These are phyloP conservation scores for Phataginus tetradactyla DNA, from an alignment of 2,797 vertebrate genomes.

Conservation along the genomic window DNA sequence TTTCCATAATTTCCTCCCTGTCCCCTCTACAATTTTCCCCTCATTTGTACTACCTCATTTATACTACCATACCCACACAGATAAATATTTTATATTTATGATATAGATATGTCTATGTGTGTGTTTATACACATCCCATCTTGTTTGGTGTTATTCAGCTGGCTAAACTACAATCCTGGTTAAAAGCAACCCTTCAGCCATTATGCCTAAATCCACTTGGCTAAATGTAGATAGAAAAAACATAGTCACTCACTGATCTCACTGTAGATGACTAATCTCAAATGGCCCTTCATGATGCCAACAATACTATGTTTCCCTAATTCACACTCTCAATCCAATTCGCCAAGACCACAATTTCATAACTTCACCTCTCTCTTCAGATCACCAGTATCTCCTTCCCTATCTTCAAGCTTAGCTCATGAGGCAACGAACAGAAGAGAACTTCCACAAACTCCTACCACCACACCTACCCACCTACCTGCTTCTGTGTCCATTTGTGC, in stretches of 20 bases:
- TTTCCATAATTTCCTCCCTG: neutral
- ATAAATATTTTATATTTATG: neutral
- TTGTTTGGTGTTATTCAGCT: neutral
- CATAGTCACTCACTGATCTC: neutral
- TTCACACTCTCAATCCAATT: neutral
- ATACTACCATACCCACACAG: neutral
- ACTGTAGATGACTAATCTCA: slow-evolving; percentile 18
- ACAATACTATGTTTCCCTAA: neutral
- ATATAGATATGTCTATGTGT: neutral
- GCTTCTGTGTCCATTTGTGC: neutral
- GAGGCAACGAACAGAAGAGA: neutral
- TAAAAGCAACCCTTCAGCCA: neutral
- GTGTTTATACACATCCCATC: neutral
- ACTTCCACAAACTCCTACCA: neutral
- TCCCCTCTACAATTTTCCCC: neutral
- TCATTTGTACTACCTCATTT: neutral
- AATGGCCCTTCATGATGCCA: neutral
- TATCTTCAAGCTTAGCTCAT: neutral
- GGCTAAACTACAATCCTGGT: slow-evolving; percentile 7
- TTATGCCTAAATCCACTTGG: neutral
- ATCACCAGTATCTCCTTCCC: neutral
- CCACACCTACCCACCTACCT: neutral
- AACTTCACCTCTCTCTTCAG: neutral
- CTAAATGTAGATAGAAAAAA: neutral
- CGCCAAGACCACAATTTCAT: neutral